phyloP scores from a whole-genome alignment of 1,140 invertebrate genomes.

The Helicoverpa zea region DNA sequence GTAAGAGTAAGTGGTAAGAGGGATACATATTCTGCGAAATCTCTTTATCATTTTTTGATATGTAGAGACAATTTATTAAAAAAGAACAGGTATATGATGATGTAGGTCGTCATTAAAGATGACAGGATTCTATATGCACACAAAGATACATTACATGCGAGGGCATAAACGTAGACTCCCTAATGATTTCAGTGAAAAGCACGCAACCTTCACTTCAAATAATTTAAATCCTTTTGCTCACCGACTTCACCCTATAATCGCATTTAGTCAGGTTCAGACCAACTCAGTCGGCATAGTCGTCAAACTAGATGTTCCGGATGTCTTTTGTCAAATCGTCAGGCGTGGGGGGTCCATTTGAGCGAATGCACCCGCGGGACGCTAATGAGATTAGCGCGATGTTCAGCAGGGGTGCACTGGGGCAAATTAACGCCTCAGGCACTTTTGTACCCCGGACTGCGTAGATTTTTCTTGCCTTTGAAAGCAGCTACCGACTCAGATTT shows the following conservation, averaged over 20 bases:
- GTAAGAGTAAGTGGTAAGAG: no score
- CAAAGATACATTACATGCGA: not conserved
- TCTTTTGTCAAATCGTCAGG: conserved; percentile 53
- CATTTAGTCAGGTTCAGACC: conserved; percentile 42
- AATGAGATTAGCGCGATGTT: conserved; percentile 59
- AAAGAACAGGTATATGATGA: no score
- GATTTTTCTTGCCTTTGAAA: conserved; percentile 30
- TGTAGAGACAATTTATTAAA: no score
- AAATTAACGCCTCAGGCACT: conserved; percentile 53
- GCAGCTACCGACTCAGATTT: conserved; percentile 1
- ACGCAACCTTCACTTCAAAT: conserved; percentile 8
- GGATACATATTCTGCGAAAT: no score
- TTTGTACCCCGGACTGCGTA: conserved; percentile 21
- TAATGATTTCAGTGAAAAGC: conserved; percentile 26
- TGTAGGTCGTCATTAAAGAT: not conserved
- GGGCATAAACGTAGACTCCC: not conserved
- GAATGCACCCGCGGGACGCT: conserved; percentile 52
- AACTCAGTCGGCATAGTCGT: conserved; percentile 33
- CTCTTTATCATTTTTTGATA: no score
- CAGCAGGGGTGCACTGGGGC: conserved; percentile 50
- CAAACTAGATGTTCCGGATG: conserved; percentile 34
- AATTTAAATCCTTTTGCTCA: conserved; percentile 43
- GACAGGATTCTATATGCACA: not conserved
- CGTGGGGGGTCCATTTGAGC: conserved; percentile 54
- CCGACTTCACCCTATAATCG: conserved; percentile 40